phyloP scores from a whole-genome alignment of 2,888 invertebrate species.

The Agrenia bidenticulata region DNA sequence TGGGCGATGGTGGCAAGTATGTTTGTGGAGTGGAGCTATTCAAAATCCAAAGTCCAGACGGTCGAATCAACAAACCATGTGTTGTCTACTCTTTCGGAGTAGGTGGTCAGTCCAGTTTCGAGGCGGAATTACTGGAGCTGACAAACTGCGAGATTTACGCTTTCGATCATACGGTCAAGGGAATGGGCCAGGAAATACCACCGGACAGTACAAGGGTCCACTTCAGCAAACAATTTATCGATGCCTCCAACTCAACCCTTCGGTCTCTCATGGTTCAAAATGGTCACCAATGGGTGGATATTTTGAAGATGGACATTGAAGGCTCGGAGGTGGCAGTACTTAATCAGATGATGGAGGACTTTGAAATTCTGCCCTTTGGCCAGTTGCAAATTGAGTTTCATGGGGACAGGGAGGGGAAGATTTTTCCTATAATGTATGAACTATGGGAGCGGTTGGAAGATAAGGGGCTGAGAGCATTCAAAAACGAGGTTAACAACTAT shows the following conservation, averaged over 20 bases:
- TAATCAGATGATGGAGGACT: conserved; percentile 25
- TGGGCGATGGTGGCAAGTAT: conserved; percentile 35
- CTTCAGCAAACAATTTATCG: conserved; percentile 18
- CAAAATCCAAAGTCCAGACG: background rate
- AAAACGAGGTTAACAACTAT: conserved; percentile 27
- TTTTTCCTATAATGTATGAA: conserved; percentile 25
- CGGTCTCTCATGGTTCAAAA: conserved; percentile 12
- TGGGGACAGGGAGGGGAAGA: conserved; percentile 16
- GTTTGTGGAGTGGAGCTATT: conserved; percentile 29
- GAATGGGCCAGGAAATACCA: conserved; percentile 24
- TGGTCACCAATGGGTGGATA: conserved; percentile 33
- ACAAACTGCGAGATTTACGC: conserved; percentile 32
- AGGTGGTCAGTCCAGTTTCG: conserved; percentile 28
- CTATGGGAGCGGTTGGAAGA: conserved; percentile 32
- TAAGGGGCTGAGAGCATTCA: conserved; percentile 27
- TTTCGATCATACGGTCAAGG: conserved; percentile 26
- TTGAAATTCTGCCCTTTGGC: conserved; percentile 27
- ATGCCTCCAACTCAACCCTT: background rate
- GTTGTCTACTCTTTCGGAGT: conserved; percentile 39
- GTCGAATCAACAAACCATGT: conserved; percentile 16
- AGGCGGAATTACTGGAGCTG: conserved; percentile 26
- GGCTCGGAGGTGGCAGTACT: conserved; percentile 28
- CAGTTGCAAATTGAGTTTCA: conserved; percentile 25
- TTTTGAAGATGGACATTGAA: conserved; percentile 40
- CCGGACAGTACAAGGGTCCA: conserved; percentile 16